Evolutionary conservation across 2,113 vertebrate genomes (phyloP).

Genomic region (Solenodon paradoxus): DNA sequence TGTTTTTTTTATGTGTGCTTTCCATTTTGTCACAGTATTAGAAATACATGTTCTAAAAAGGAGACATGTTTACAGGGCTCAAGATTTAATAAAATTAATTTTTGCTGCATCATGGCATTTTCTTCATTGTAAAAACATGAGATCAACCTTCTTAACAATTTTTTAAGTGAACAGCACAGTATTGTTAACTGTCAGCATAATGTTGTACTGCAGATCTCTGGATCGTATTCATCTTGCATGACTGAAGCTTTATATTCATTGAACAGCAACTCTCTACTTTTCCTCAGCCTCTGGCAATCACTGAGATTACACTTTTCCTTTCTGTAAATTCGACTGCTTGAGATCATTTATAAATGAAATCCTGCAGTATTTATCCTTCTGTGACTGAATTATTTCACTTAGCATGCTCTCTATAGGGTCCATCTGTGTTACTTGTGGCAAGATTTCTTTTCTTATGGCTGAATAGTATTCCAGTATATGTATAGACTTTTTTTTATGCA

Average conservation of each 20-base stretch:
- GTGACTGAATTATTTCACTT: background rate
- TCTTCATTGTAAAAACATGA: background rate
- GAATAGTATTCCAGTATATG: background rate
- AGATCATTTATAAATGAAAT: background rate
- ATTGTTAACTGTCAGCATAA: background rate
- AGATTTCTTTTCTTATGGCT: conserved; percentile 4
- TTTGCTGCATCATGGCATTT: background rate
- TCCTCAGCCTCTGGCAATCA: background rate
- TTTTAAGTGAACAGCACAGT: background rate
- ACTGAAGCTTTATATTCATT: background rate
- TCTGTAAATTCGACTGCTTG: conserved; percentile 14
- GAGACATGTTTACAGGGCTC: background rate
- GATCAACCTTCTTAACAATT: background rate
- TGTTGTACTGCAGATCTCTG: background rate
- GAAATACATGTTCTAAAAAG: background rate
- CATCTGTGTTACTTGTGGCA: background rate
- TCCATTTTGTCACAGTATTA: background rate
- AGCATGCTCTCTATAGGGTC: background rate
- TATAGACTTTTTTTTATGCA: background rate
- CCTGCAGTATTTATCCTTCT: background rate
- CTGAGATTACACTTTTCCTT: background rate
- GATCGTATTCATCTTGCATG: background rate
- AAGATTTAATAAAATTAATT: conserved; percentile 42
- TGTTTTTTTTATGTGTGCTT: background rate
- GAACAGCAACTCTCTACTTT: background rate